Evolutionary conservation across 2,797 vertebrate species (phyloP).

Genomic region (Phoxinus dragarum): DNA sequence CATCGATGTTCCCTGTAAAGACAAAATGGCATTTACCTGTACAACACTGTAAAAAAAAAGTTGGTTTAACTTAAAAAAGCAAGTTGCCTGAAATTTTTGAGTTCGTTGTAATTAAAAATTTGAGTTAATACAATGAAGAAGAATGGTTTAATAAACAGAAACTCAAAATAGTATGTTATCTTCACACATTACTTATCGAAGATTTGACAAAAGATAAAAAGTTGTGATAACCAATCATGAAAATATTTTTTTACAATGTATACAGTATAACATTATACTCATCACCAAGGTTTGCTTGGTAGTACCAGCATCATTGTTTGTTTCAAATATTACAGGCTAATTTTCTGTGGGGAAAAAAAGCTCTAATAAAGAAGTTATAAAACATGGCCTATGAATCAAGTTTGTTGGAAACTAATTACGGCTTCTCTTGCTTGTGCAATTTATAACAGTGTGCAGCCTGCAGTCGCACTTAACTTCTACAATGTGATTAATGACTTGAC

Average conservation of each 20-base stretch:
- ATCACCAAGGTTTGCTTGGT: neutral
- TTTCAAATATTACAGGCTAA: constrained; percentile 51
- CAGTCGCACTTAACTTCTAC: constrained; percentile 77
- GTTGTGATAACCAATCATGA: no score
- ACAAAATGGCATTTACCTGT: neutral
- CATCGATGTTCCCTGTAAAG: neutral
- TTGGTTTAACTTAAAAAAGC: no score
- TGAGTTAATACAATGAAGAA: no score
- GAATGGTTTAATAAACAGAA: no score
- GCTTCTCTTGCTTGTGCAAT: constrained; percentile 72
- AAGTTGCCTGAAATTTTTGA: no score
- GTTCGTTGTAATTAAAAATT: no score
- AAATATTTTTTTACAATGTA: no score
- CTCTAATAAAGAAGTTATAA: constrained; percentile 68
- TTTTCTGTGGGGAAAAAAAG: constrained; percentile 63
- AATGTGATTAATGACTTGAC: constrained; percentile 76
- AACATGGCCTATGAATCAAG: constrained; percentile 70
- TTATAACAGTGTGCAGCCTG: constrained; percentile 74
- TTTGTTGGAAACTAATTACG: constrained; percentile 77
- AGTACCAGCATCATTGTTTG: neutral
- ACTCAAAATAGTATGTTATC: no score
- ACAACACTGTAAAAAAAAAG: no score
- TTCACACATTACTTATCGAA: no score
- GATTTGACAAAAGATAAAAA: no score
- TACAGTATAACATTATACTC: neutral